Evolutionary conservation across 2,888 invertebrate species (phyloP), one percentile per base, ranked within the genome.

Genomic region (Yponomeuta sedellus): DNA sequence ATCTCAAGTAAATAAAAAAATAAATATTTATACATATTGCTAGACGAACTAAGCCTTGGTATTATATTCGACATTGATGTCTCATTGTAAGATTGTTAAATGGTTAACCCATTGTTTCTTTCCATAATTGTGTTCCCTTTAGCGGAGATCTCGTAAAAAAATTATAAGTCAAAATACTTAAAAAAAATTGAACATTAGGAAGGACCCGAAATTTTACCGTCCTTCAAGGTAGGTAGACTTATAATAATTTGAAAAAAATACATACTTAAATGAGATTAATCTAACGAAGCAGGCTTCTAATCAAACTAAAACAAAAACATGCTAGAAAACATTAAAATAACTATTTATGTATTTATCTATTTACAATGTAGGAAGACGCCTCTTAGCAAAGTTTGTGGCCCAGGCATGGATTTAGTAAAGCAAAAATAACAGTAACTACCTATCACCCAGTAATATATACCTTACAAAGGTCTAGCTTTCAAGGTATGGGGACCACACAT

Each of bases 401-500:
- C 34, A 8, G 34, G 5, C 34, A 8, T 34, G 10, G 12, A 52
- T 52, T 52, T 52, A 52, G 44, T 12, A 16, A n/a, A 52, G 16
- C 16, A 16, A 16, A 52, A 16, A 10, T 34, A 8, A 52, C 12
- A 16, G 44, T 16, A 16, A n/a, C n/a, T n/a, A n/a, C 16, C 44
- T 52, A 52, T 52, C 44, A 52, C 64, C 34, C 28, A 57, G 19
- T 8, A 59, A 61, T 11, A 57, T 71, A 72, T 77, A 78, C 77
- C 58, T 52, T 64, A 34, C 78, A 76, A 77, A 80, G 83, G 83
- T 84, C 83, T 86, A 88, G 79, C 77, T 81, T 79, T 83, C 80
- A 80, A 83, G 84, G 83, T 85, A 85, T 81, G 77, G 90, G 90
- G 90, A 91, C 90, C 90, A 90, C 80, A 82, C 83, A 85, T 83